Conservation (phyloP, 2,888 invertebrate species). For the Uloborus plumipes region DNA sequence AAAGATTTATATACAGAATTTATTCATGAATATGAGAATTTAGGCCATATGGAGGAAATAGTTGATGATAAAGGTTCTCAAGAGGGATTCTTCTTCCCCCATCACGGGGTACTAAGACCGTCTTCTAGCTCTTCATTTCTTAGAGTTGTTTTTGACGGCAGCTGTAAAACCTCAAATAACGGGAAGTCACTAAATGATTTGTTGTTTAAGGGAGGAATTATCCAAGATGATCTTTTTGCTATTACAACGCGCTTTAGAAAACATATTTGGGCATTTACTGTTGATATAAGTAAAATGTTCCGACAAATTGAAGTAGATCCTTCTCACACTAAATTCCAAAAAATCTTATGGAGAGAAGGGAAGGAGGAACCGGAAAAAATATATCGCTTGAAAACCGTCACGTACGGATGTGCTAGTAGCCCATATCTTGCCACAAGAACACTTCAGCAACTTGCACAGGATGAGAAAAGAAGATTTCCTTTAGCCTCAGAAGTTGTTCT, state of each 20-base stretch:
- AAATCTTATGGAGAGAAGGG: neutral
- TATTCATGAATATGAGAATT: neutral
- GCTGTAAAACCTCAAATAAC: neutral
- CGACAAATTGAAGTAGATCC: constrained; percentile 1
- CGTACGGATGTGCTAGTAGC: too few relatives aligned
- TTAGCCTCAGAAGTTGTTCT: too few relatives aligned
- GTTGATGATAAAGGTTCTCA: neutral
- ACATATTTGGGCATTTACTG: constrained; percentile 3
- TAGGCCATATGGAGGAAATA: constrained; percentile 6
- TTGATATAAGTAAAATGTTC: neutral
- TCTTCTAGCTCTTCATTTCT: neutral
- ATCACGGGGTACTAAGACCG: neutral
- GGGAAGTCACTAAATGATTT: constrained; percentile 1
- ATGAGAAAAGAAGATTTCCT: too few relatives aligned
- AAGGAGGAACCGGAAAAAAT: too few relatives aligned
- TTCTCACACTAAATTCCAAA: neutral
- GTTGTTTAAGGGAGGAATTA: neutral
- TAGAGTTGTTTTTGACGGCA: neutral
- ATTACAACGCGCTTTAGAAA: neutral
- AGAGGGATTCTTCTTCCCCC: neutral
- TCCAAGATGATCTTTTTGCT: constrained; percentile 4
- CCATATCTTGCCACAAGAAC: too few relatives aligned
- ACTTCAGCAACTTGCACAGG: too few relatives aligned
- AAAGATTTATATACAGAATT: neutral
- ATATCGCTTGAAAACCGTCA: too few relatives aligned